These are phyloP conservation scores for Turritopsis rubra DNA, from an alignment of 30 jellyfish, hydroid and myxozoan genomes.

Conservation along the genomic window DNA sequence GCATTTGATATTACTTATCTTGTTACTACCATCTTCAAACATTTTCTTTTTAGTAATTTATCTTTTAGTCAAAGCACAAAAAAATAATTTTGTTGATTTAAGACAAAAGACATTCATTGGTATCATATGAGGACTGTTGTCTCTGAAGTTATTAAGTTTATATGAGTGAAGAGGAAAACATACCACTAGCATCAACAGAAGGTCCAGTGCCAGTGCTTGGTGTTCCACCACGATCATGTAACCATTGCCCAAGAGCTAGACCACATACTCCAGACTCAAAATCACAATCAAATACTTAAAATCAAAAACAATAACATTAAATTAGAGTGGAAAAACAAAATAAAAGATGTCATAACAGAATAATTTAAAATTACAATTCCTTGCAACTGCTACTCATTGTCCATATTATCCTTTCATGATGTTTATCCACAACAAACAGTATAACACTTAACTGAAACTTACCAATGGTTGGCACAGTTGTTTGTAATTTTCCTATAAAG, in stretches of 20 bases:
- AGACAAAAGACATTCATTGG: background rate
- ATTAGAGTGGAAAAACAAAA: background rate
- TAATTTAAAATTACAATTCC: background rate
- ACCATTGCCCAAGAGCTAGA: background rate
- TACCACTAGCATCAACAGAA: constrained; percentile 14
- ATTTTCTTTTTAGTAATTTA: too few species aligned
- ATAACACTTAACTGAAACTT: too few species aligned
- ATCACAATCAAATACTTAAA: background rate
- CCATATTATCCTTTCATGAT: too few species aligned
- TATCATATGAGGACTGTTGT: background rate
- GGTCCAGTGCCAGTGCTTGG: background rate
- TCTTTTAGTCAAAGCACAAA: too few species aligned
- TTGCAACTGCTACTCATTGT: too few species aligned
- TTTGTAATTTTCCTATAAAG: too few species aligned
- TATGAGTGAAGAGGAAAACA: background rate
- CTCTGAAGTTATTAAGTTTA: background rate
- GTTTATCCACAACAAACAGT: too few species aligned
- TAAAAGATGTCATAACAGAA: background rate
- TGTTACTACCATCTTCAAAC: too few species aligned
- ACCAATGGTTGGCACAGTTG: too few species aligned
- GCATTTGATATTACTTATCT: too few species aligned
- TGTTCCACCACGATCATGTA: background rate
- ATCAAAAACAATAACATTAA: too few species aligned
- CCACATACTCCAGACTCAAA: background rate
- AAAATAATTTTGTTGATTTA: background rate